A percentile compares a stretch with the other conserved stretches of the same genome.
Conservation (phyloP, 2,113 vertebrate genomes). For the Erinaceus europaeus region DNA sequence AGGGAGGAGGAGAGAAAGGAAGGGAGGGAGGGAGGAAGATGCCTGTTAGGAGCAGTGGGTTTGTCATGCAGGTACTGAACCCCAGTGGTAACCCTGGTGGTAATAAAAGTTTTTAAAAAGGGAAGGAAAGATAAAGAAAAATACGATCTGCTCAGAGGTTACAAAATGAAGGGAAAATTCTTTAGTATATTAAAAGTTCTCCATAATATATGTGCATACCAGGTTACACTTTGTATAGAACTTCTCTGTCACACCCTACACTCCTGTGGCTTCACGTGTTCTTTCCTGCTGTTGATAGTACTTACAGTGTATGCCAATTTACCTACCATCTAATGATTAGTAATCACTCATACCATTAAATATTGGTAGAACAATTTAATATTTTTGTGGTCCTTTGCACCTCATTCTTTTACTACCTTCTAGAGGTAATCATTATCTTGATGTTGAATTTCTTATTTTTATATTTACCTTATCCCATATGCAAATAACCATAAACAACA, state of each 20-base stretch:
- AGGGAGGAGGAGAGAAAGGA: too few relatives aligned
- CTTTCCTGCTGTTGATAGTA: too few relatives aligned
- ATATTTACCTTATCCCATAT: neutral
- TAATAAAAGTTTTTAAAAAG: too few relatives aligned
- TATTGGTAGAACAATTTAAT: neutral
- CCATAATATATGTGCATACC: neutral
- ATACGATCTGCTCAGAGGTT: neutral
- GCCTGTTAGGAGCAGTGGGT: too few relatives aligned
- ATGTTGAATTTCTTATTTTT: neutral
- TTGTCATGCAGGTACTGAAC: too few relatives aligned
- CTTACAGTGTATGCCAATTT: neutral
- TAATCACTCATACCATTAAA: neutral
- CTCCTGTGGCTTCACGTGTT: rapidly evolving
- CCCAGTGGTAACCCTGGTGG: too few relatives aligned
- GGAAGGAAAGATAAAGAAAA: neutral
- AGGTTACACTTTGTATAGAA: rapidly evolving
- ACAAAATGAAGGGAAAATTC: neutral
- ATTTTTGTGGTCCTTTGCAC: neutral
- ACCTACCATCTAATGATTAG: neutral
- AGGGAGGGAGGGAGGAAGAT: too few relatives aligned
- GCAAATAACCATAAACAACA: neutral
- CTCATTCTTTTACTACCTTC: neutral
- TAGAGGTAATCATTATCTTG: neutral
- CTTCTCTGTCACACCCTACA: neutral
- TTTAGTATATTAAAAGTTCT: neutral